Base-by-base conservation (phyloP, 1,140 invertebrate species). In the Battus philenor region DNA sequence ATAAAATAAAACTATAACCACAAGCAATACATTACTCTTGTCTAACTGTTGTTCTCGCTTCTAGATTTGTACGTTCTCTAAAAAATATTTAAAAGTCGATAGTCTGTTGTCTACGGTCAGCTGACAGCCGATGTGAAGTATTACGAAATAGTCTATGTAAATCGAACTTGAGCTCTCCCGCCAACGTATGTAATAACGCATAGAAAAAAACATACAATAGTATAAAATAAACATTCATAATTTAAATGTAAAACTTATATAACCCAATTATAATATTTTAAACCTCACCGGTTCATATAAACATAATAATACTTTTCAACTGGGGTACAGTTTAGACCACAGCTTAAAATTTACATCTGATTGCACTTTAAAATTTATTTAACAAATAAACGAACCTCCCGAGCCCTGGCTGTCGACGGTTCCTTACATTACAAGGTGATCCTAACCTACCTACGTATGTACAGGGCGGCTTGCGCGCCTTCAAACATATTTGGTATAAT, bases 271-370 rank as follows among this genome's bases (percentile, higher is more conserved):
- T 72, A 81, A 85, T 85, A 82, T 82, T 79, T 82, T 68, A 68
- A 78, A 82, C 78, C 81, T 75, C 66, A 54, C 59, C 74, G 78
- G 78, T 78, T 73, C 59, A 74, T 71, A 78, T 82, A 81, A 82
- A 84, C 73, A 78, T 85, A 85, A 79, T 82, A 85, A 85, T 85
- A 82, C 81, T 85, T 81, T 79, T 77, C 65, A 80, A 82, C 78
- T 78, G 70, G 73, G 78, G 64, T 53, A 68, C 70, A 63, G 54
- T 61, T 63, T 66, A 71, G 59, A 67, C 58, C 67, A 62, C 69
- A 68, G 57, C 68, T 76, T 79, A 82, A 69, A n/a, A 67, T 73
- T 73, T 74, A 84, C 67, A 74, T 74, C 63, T 64, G 80, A 84
- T 84, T 84, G 80, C 80, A 84, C 80, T 75, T 79, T 69, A 61